Base-by-base conservation (phyloP, 2,113 vertebrate genomes). In the Percopsis transmontana region DNA sequence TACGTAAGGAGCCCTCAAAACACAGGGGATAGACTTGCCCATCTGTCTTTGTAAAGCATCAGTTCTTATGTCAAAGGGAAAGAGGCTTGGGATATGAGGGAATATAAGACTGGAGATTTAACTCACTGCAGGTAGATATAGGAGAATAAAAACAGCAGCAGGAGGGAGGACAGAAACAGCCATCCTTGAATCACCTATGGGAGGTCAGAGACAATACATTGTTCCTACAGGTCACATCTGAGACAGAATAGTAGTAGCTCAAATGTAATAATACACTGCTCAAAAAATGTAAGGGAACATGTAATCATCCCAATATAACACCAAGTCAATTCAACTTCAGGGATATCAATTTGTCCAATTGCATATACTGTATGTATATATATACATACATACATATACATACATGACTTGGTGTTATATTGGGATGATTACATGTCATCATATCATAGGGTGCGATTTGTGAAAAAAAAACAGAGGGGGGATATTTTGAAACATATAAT, bases 121-220 rank as follows among this genome's bases (percentile, higher is more conserved):
- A 91, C 96, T 97, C 93, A 99, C 97, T 96, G 94, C 84, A 99
- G 92, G 82, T 99, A 99, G 90, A 99, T 98, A 83, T 94, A 97
- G 63, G 97, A 98, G 88, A 99, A 99, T 90, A 99, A 95, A 92
- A 99, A 99, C 45, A 99, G 95, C 75, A 99, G 87, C 67, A 98
- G 91, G 16, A 99, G 93, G 64, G 97, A 98, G 77, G 97, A 98
- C 90, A 99, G 88, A 55, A 99, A 98, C 75, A 99, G 94, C 97
- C 97, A 99, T 63, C 93, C 97, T 76, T 98, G 96, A 83, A 99
- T 99, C 76, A 99, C 96, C 97, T 99, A 81, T 27, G 67, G 66
- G 21, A 6, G n/a, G 54, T 2, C 2, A 12, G 39, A 33, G 14
- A 33, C 42, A 5, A 62, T 2, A 10, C 5, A 24, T 16, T 12